These are phyloP conservation scores for Caerostris extrusa DNA, from an alignment of 1,140 invertebrate genomes.

Conservation along the genomic window DNA sequence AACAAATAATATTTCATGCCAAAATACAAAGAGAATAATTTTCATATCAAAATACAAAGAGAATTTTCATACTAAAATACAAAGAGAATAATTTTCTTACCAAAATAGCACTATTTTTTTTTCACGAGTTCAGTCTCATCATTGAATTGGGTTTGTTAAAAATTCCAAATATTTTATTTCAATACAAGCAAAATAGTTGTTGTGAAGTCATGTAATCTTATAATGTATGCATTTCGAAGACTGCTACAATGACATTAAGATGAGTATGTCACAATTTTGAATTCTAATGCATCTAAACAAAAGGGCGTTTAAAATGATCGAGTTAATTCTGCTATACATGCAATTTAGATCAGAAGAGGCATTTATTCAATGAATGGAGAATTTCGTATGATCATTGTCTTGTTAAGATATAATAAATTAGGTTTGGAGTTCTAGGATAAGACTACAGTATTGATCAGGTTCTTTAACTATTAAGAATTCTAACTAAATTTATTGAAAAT, in stretches of 20 bases:
- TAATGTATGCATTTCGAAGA: background rate
- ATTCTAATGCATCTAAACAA: background rate
- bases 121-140: too few species aligned
- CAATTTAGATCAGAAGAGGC: background rate
- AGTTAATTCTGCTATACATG: background rate
- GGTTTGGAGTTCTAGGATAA: too few species aligned
- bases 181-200: background rate
- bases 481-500: too few species aligned
- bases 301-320: background rate
- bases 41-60: too few species aligned
- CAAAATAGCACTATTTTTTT: too few species aligned
- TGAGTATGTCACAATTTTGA: background rate
- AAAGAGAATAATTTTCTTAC: too few species aligned
- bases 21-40: too few species aligned
- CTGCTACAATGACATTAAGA: background rate
- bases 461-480: too few species aligned
- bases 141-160: too few species aligned
- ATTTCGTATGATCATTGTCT: background rate
- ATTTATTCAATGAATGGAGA: background rate
- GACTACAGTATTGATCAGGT: too few species aligned
- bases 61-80: too few species aligned
- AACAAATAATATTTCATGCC: too few species aligned
- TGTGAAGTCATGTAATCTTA: background rate
- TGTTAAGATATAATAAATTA: background rate
- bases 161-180: background rate